Evolutionary conservation across 92 coral and sea anemone species (phyloP), one percentile per base, ranked within the genome.

Genomic region (Heliopora coerulea): DNA sequence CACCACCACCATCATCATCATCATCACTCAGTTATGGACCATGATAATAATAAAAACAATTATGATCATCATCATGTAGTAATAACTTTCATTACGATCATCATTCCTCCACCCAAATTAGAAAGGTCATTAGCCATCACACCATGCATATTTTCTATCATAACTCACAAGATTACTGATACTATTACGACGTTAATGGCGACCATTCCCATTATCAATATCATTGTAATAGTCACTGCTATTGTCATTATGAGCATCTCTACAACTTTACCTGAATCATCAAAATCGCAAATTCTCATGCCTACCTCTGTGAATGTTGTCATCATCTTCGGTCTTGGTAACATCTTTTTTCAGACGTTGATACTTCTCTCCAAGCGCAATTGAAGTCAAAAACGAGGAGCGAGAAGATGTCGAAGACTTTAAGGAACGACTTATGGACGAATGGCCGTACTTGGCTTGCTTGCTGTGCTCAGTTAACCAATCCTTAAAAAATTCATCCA

Each of bases 401-500:
- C 54, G 50, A 9, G 76, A 66, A n/a, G n/a, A n/a, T n/a, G n/a
- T n/a, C n/a, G n/a, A n/a, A n/a, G n/a, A n/a, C n/a, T n/a, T n/a
- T n/a, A n/a, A n/a, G n/a, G n/a, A n/a, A n/a, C n/a, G n/a, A n/a
- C n/a, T n/a, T 35, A 23, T 49, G 9, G 73, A 49, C 21, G 76
- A 28, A 31, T 34, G 23, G 17, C 17, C 29, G 29, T 9, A 9
- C 11, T 46, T 67, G 12, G 68, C 29, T 46, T 15, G 52, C 10
- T 29, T 14, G 23, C 4, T 4, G 21, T 69, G 14, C 15, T 49
- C 76, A 31, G 62, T 46, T 20, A 69, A 28, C 76, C 76, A 69
- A 49, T 52, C 59, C 24, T 49, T 69, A 37, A 69, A 69, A 23
- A 69, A 28, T 13, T 50, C 76, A 54, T 69, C 76, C 44, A 69